Conservation (phyloP, 2,113 vertebrate species). For the Centropristis striata region DNA sequence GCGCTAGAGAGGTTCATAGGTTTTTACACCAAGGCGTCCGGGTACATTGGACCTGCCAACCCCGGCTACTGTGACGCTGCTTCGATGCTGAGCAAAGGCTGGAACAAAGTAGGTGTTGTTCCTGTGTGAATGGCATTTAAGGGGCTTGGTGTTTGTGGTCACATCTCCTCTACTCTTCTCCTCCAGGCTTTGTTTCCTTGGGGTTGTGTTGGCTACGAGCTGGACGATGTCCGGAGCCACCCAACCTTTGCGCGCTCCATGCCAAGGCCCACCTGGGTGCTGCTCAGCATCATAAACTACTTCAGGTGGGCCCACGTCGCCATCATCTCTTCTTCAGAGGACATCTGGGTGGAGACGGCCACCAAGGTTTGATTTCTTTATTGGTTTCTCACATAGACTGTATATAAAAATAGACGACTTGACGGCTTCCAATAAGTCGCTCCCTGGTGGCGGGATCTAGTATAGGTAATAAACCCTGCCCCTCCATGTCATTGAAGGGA, state of each 20-base stretch:
- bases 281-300: constrained; percentile 81
- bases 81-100: constrained; percentile 85
- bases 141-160: background rate
- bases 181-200: constrained; percentile 84
- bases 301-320: constrained; percentile 87
- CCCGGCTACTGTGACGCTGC: constrained; percentile 88
- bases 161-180: background rate
- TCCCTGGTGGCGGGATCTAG: too few relatives aligned
- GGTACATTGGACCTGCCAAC: constrained; percentile 84
- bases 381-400: background rate
- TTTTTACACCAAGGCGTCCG: constrained; percentile 82
- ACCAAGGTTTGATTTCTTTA: constrained; percentile 66
- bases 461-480: too few relatives aligned
- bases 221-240: constrained; percentile 81
- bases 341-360: constrained; percentile 86
- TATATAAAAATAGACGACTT: background rate
- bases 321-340: constrained; percentile 85
- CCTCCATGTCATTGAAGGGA: too few relatives aligned
- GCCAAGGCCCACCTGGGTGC: constrained; percentile 82
- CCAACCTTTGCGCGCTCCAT: constrained; percentile 83
- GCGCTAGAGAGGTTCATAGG: constrained; percentile 81
- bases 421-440: background rate
- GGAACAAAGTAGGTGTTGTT: constrained; percentile 82
- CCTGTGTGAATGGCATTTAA: background rate
- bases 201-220: constrained; percentile 83